Evolutionary conservation across 2,113 vertebrate genomes (phyloP).

Genomic region (Entelurus aequoreus): DNA sequence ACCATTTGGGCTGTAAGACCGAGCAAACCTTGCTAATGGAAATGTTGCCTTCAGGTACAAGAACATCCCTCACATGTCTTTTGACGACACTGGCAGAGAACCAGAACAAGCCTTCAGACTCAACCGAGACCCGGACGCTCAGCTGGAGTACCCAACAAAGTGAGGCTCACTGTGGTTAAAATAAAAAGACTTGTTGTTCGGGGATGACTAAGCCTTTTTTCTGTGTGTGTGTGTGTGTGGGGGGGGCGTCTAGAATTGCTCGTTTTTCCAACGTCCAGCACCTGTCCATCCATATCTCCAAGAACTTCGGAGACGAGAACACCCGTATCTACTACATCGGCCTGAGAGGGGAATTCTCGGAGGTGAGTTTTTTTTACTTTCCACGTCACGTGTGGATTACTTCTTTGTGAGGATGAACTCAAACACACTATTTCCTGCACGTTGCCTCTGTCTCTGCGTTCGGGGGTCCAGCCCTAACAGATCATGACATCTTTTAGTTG

Average conservation of each 20-base stretch:
- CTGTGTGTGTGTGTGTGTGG: not conserved
- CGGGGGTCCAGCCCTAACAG: too few species aligned
- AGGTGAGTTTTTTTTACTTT: constrained; percentile 70
- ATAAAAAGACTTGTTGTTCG: too few species aligned
- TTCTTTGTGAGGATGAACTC: too few species aligned
- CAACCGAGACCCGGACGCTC: constrained; percentile 80
- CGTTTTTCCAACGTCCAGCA: constrained; percentile 89
- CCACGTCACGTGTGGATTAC: too few species aligned
- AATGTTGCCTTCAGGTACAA: constrained; percentile 75
- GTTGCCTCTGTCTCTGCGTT: too few species aligned
- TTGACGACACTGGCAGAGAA: constrained; percentile 86
- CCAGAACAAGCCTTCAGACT: constrained; percentile 90
- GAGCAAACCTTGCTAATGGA: not conserved
- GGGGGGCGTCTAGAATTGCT: constrained; percentile 75
- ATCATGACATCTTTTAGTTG: too few species aligned
- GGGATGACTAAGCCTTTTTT: not conserved
- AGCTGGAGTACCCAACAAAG: constrained; percentile 96
- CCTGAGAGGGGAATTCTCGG: constrained; percentile 86
- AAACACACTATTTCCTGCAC: too few species aligned
- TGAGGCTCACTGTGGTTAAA: constrained; percentile 45
- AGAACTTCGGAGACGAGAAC: constrained; percentile 88
- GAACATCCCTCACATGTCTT: constrained; percentile 97
- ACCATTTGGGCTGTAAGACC: too few species aligned
- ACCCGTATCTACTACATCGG: constrained; percentile 92
- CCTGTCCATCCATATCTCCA: constrained; percentile 92